These are phyloP conservation scores for Jordanella pulchra DNA, from an alignment of 2,797 vertebrate species.

Conservation along the genomic window DNA sequence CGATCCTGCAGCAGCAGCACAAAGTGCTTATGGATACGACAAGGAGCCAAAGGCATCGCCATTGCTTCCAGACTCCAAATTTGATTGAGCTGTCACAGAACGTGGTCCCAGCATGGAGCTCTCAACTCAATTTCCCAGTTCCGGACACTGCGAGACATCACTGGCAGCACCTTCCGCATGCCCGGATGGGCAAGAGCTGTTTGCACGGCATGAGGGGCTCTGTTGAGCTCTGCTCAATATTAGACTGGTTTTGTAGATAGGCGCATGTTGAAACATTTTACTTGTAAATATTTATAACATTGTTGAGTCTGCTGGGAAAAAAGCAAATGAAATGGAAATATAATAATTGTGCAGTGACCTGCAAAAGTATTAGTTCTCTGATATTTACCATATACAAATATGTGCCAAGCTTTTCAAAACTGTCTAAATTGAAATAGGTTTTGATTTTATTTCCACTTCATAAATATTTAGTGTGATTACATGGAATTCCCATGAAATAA, in stretches of 20 bases:
- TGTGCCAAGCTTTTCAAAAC: neutral
- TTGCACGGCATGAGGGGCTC: constrained; percentile 5
- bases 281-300: neutral
- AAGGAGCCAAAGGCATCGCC: neutral
- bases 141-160: constrained; percentile 4
- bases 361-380: neutral
- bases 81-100: constrained; percentile 5
- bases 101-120: constrained; percentile 6
- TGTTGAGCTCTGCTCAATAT: neutral
- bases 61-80: constrained; percentile 3
- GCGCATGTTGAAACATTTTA: neutral
- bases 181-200: neutral
- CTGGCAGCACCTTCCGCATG: neutral
- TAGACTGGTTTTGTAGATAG: constrained; percentile 1
- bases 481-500: neutral
- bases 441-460: neutral
- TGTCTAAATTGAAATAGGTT: neutral
- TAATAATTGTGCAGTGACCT: neutral
- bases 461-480: neutral
- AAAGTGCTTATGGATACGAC: neutral
- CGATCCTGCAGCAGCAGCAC: neutral
- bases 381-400: neutral
- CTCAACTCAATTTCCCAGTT: constrained; percentile 15
- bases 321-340: neutral
- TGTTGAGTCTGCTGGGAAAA: neutral